A percentile compares a stretch with the other conserved stretches of the same genome.
Conservation (phyloP, 1,140 invertebrate species). For the Saccostrea echinata region DNA sequence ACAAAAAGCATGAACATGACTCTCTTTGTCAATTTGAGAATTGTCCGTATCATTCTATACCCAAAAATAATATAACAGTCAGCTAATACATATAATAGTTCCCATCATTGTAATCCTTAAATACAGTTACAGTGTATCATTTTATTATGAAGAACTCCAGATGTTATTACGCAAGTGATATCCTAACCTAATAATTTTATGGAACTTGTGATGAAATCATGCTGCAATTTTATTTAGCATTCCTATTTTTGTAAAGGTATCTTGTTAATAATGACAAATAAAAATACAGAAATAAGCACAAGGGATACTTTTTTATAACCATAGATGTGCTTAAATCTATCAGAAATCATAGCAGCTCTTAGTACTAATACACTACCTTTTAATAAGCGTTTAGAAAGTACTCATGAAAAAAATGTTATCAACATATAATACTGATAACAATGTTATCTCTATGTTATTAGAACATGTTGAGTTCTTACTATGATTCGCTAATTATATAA, state of each 20-base stretch:
- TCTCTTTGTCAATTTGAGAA: slow-evolving; percentile 64
- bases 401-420: too few species aligned
- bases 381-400: too few species aligned
- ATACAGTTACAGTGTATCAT: not conserved
- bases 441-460: too few species aligned
- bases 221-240: not conserved
- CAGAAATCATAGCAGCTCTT: too few species aligned
- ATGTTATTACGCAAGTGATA: slow-evolving; percentile 1
- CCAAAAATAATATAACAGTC: not conserved
- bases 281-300: not conserved
- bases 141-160: not conserved
- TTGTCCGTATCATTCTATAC: slow-evolving; percentile 55
- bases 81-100: not conserved
- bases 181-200: not conserved
- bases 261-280: not conserved
- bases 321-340: too few species aligned
- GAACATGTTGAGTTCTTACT: too few species aligned
- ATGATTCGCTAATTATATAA: too few species aligned
- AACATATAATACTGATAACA: too few species aligned
- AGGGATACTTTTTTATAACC: not conserved
- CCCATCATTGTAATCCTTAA: not conserved
- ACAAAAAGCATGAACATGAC: slow-evolving; percentile 44
- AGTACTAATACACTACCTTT: too few species aligned
- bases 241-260: not conserved
- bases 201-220: not conserved